These are phyloP conservation scores for Struthio camelus DNA, from an alignment of 2,113 vertebrate species.

Conservation along the genomic window DNA sequence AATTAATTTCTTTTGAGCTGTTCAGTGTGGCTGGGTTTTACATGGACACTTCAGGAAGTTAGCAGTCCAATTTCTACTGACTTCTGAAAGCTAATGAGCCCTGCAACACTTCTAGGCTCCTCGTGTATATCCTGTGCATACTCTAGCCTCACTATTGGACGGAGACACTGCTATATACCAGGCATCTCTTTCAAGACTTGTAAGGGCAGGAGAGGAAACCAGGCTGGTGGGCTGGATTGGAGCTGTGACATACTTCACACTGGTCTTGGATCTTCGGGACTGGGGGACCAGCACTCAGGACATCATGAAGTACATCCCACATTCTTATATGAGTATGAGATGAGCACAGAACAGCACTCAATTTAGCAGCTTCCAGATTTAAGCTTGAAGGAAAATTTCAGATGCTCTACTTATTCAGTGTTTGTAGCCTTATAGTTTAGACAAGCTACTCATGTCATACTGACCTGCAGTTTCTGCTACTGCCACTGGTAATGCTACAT, in stretches of 20 bases:
- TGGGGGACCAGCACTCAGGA: neutral
- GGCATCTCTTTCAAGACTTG: rapidly evolving
- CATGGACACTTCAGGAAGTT: neutral
- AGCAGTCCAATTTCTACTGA: neutral
- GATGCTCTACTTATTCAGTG: neutral
- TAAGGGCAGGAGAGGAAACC: neutral
- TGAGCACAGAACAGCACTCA: neutral
- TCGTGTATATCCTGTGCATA: rapidly evolving
- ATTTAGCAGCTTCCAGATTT: neutral
- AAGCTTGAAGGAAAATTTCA: rapidly evolving
- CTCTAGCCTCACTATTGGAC: neutral
- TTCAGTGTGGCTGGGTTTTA: neutral
- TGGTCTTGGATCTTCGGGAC: neutral
- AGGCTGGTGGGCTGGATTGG: neutral
- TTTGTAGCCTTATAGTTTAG: neutral
- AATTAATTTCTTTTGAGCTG: neutral
- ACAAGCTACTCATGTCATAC: neutral
- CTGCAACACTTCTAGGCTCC: neutral
- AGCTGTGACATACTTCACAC: neutral
- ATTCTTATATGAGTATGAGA: neutral
- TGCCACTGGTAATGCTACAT: neutral
- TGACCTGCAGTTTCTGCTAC: neutral
- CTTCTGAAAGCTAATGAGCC: neutral
- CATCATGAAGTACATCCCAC: rapidly evolving
- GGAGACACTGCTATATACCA: neutral